Evolutionary conservation across 2,113 vertebrate species (phyloP), one percentile per base, ranked within the genome.

Genomic region (Scatophagus argus): DNA sequence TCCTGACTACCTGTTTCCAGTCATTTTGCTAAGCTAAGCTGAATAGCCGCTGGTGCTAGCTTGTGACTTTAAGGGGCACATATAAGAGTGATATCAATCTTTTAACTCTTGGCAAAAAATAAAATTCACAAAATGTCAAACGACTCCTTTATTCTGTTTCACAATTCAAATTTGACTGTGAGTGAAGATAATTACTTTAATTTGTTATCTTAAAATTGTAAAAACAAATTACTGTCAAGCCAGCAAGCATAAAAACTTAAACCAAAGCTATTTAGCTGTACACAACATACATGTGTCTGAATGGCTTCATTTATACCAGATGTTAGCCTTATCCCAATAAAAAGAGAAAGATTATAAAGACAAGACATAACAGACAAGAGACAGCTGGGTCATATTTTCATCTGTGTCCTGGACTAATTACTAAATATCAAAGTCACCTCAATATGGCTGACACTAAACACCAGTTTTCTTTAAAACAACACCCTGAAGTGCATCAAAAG

Each of bases 351-450:
- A 32, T 27, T 47, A 19, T 41, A 21, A 59, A 79, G 25, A 0
- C 34, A 43, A 60, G 44, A 54, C 36, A 44, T 47, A 1, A 59
- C 54, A 60, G 44, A 54, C 36, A 44, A 58, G 2, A 59, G 12
- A 52, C 19, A 1, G 36, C 43, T 41, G 43, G n/a, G 6, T 2
- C 3, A 2, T 13, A 16, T 51, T 16, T 3, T 41, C 23, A 29
- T 73, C 65, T 47, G 52, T 11, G 19, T 63, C 41, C 43, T 8
- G 17, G 27, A 41, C 41, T 63, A 16, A 47, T 54, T 21, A 62
- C 8, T 13, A 43, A 46, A 70, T 64, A 51, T 32, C 29, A 44
- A 44, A 59, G 55, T 68, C 21, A 49, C 17, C 38, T 69, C 29
- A n/a, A 9, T 25, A 10, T 56, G 39, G 5, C 62, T 31, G 19